These are phyloP conservation scores for Acanthornis magna DNA, from an alignment of 2,797 vertebrate species.

Conservation along the genomic window DNA sequence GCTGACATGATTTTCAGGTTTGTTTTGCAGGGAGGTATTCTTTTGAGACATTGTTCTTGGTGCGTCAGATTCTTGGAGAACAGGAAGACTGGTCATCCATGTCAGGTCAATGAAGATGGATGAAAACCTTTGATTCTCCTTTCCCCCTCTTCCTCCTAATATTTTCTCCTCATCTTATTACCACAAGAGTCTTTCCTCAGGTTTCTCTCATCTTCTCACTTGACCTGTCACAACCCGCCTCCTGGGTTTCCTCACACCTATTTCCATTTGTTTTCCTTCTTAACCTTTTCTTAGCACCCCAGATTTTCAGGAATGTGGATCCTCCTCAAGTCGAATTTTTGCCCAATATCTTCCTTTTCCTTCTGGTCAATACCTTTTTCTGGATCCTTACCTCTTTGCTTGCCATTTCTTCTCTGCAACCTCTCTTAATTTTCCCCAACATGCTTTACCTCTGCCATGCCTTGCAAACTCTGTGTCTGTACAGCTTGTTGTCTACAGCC, in stretches of 20 bases:
- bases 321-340: not conserved
- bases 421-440: not conserved
- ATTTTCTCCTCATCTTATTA: not conserved
- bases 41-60: not conserved
- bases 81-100: not conserved
- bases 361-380: not conserved
- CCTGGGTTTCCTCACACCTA: not conserved
- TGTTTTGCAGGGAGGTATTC: not conserved
- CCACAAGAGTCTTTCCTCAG: not conserved
- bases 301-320: not conserved
- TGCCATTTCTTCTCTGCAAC: not conserved
- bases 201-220: not conserved
- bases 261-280: not conserved
- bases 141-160: not conserved
- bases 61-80: not conserved
- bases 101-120: not conserved
- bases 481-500: not conserved
- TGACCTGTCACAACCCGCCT: not conserved
- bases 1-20: not conserved
- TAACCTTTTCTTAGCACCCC: not conserved
- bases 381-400: not conserved
- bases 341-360: not conserved
- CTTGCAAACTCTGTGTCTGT: not conserved
- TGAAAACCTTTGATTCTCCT: not conserved
- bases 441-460: not conserved